These are phyloP conservation scores for Dasyornis broadbenti DNA, from an alignment of 2,113 vertebrate species.

Conservation along the genomic window DNA sequence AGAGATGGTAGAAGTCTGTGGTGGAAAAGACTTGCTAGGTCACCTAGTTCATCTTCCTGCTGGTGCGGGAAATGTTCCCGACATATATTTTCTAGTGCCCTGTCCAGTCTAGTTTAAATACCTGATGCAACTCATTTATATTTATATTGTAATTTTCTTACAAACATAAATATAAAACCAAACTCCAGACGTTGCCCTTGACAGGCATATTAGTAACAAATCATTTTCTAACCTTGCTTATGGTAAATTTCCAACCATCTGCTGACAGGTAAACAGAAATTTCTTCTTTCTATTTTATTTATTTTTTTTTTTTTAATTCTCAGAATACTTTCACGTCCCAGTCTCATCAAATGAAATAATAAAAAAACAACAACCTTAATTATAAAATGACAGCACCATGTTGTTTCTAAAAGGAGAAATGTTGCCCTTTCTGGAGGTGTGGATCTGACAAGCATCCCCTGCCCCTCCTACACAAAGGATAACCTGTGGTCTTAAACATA, in stretches of 20 bases:
- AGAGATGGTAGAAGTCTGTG: neutral
- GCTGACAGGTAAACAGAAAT: constrained; percentile 40
- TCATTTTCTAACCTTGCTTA: constrained; percentile 67
- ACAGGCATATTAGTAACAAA: constrained; percentile 60
- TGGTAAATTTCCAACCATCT: constrained; percentile 61
- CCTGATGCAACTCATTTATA: constrained; percentile 62
- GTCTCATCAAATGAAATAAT: neutral
- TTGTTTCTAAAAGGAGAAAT: constrained; percentile 21
- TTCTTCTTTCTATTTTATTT: neutral
- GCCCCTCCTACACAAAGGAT: neutral
- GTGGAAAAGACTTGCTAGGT: constrained; percentile 36
- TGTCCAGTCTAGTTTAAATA: constrained; percentile 59
- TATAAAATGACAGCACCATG: neutral
- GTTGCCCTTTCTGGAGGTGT: neutral
- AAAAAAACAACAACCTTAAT: neutral
- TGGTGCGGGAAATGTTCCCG: neutral
- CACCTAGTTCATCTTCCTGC: constrained; percentile 44
- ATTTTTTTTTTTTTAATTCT: neutral
- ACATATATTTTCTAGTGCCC: constrained; percentile 39
- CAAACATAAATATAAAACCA: constrained; percentile 65
- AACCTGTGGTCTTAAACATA: constrained; percentile 1
- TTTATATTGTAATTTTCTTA: constrained; percentile 67
- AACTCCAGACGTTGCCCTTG: constrained; percentile 66
- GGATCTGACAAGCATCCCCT: neutral
- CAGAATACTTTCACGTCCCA: neutral